Conservation (phyloP, 2,888 invertebrate genomes). For the Nomada fabriciana region DNA sequence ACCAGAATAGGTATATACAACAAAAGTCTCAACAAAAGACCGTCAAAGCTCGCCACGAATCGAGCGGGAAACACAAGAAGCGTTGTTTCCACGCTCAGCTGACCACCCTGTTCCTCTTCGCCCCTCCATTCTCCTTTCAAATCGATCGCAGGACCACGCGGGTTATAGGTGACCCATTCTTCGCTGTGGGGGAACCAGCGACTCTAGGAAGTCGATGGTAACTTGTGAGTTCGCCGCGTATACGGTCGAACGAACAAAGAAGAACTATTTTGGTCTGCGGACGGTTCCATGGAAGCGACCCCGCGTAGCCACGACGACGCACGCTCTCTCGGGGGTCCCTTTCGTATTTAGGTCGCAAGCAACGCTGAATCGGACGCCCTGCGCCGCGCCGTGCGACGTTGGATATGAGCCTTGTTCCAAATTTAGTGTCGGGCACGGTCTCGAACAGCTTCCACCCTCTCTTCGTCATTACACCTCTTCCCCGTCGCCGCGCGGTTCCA, state of each 20-base stretch:
- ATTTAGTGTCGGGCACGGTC: constrained; percentile 65
- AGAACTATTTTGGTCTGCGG: constrained; percentile 69
- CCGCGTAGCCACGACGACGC: constrained; percentile 44
- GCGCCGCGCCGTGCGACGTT: constrained; percentile 48
- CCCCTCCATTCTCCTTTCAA: neutral
- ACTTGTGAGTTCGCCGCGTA: constrained; percentile 11
- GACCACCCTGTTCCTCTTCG: neutral
- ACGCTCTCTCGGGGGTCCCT: constrained; percentile 59
- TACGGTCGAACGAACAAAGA: constrained; percentile 70
- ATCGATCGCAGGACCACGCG: constrained; percentile 35
- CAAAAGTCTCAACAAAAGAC: no score
- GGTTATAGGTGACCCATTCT: constrained; percentile 6
- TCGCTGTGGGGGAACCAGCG: neutral
- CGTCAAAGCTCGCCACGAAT: neutral
- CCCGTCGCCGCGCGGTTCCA: neutral
- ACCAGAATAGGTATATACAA: neutral
- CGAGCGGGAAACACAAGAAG: neutral
- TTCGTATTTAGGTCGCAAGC: constrained; percentile 76
- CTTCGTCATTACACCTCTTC: neutral
- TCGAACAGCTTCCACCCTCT: constrained; percentile 63
- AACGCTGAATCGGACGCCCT: constrained; percentile 36
- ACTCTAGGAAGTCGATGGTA: constrained; percentile 3
- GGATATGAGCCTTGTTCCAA: constrained; percentile 68
- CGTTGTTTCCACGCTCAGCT: neutral
- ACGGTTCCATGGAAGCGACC: constrained; percentile 73